Evolutionary conservation across 1,140 invertebrate genomes (phyloP), one percentile per base, ranked within the genome.

Genomic region (Helicorthomorpha holstii): DNA sequence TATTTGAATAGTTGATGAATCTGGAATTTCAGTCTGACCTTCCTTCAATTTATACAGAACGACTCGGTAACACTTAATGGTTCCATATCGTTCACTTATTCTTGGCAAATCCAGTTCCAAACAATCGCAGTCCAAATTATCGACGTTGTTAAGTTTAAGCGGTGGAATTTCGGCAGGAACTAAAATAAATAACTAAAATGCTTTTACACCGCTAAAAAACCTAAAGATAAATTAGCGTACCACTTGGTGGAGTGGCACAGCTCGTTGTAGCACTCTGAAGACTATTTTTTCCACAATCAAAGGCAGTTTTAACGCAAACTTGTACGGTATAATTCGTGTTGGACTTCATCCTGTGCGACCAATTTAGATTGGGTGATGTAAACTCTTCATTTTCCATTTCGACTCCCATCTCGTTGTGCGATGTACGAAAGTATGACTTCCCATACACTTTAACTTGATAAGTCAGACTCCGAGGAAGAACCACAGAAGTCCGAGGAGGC

Each of bases 61-160:
- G 58, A 89, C 67, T 67, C 14, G 21, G 54, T 52, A 56, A 50
- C 42, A 34, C 45, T 12, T 21, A n/a, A 47, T 55, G 1, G 51
- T 29, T 16, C 29, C 42, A 44, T 29, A 10, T 21, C 45, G 3
- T 26, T 48, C 29, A 43, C 10, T 55, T 50, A 34, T 14, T 48
- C 42, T 24, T 26, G 10, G 52, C 44, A 50, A 4, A 50, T 2
- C 53, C 52, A 29, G 56, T 59, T 52, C 54, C 52, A 26, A 58
- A 53, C 56, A 34, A 23, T 25, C 51, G 27, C 21, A 43, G n/a
- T 73, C 50, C 78, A 74, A 0, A 84, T 83, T 42, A 74, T 50
- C 22, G 19, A 73, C 48, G 76, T 76, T 57, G 79, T 75, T 42
- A 76, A 0, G 82, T 87, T 53, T 84, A 78, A 12, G 79, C 83